These are phyloP conservation scores for Gymnoscopelus microlampas DNA, from an alignment of 2,797 vertebrate genomes.

Conservation along the genomic window DNA sequence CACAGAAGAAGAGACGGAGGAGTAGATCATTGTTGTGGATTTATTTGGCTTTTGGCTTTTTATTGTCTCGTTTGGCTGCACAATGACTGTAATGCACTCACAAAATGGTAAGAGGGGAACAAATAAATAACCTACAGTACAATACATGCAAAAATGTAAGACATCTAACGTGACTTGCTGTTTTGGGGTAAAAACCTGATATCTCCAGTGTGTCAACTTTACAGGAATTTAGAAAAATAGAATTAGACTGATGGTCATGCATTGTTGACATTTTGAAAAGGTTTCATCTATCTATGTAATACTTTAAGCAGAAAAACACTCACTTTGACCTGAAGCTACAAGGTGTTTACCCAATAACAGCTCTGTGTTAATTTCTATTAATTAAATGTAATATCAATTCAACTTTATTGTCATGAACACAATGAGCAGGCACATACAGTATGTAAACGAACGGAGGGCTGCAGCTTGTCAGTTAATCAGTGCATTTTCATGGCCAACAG, in stretches of 20 bases:
- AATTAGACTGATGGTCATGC: no score
- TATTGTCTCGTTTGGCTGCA: conserved; percentile 45
- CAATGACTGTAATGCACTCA: conserved; percentile 37
- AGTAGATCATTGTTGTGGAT: conserved; percentile 66
- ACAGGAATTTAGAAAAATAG: no score
- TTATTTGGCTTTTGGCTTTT: conserved; percentile 64
- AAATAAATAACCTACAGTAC: conserved; percentile 55
- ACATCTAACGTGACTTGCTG: conserved; percentile 27
- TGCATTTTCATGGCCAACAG: conserved; percentile 73
- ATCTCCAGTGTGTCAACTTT: background rate
- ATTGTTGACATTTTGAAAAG: no score
- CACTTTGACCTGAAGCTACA: background rate
- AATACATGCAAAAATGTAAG: conserved; percentile 51
- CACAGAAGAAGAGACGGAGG: conserved; percentile 75
- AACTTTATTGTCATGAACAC: background rate
- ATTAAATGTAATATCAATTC: background rate
- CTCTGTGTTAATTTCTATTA: conserved; percentile 46
- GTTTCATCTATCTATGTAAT: no score
- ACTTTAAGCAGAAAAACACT: no score
- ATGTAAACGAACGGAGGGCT: no score
- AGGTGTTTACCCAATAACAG: conserved; percentile 50
- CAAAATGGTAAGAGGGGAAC: conserved; percentile 46
- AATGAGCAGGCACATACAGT: background rate
- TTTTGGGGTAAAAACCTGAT: conserved; percentile 44
- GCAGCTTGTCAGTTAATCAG: conserved; percentile 46